These are phyloP conservation scores for Otocyon megalotis DNA, from an alignment of 2,113 vertebrate species.

Conservation along the genomic window DNA sequence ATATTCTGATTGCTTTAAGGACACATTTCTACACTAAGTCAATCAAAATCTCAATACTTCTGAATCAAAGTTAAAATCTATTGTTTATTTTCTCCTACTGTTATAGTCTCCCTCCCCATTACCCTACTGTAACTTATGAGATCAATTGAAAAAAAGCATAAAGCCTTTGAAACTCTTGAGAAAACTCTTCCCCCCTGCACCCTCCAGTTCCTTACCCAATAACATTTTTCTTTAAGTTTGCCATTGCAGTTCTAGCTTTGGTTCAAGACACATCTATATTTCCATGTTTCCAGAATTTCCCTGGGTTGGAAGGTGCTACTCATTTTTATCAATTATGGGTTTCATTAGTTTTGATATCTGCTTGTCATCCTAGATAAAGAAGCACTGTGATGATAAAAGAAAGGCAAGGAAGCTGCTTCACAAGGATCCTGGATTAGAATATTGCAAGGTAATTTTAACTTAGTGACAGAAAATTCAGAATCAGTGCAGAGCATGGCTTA, in stretches of 20 bases:
- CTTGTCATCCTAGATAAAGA: neutral
- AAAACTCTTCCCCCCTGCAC: neutral
- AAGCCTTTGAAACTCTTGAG: neutral
- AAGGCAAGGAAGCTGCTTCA: constrained; percentile 26
- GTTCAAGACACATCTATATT: neutral
- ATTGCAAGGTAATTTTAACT: constrained; percentile 37
- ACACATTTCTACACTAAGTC: neutral
- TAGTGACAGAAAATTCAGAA: constrained; percentile 33
- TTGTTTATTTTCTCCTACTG: neutral
- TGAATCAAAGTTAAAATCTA: neutral
- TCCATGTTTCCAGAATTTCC: neutral
- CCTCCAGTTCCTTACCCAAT: neutral
- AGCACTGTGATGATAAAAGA: constrained; percentile 58
- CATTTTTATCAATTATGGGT: constrained; percentile 2
- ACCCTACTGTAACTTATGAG: neutral
- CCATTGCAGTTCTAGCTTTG: neutral
- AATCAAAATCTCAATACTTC: constrained; percentile 11
- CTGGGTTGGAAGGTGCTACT: neutral
- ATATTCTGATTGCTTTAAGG: constrained; percentile 29
- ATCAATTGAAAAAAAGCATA: neutral
- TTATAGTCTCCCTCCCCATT: neutral
- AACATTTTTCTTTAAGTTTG: neutral
- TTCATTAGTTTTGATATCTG: constrained; percentile 62
- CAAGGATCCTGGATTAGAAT: constrained; percentile 38
- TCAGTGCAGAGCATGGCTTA: neutral